Evolutionary conservation across 2,888 invertebrate genomes (phyloP).

Genomic region (Ichneumoninae sp.): DNA sequence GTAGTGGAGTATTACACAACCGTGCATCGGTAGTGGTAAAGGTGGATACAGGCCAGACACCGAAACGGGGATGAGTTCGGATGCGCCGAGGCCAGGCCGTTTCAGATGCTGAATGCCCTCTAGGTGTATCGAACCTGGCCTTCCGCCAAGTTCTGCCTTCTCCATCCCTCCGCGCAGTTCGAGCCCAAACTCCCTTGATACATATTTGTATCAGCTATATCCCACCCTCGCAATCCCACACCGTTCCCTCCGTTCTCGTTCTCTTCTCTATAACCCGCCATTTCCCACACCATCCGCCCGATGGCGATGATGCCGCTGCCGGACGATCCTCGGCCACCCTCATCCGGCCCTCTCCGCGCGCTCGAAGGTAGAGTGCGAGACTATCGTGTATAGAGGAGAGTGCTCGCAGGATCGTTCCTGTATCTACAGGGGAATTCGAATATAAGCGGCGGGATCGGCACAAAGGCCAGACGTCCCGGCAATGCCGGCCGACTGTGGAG

Average conservation of each 20-base stretch:
- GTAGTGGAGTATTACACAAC: constrained; percentile 5
- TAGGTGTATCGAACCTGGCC: constrained; percentile 60
- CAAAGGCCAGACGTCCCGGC: constrained; percentile 37
- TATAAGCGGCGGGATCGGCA: constrained; percentile 34
- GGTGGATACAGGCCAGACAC: constrained; percentile 45
- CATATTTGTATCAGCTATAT: constrained; percentile 65
- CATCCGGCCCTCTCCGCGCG: constrained; percentile 5
- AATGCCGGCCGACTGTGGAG: constrained; percentile 1
- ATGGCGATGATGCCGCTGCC: constrained; percentile 37
- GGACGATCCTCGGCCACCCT: constrained; percentile 22
- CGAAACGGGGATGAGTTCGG: constrained; percentile 22
- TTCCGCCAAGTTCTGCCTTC: constrained; percentile 53
- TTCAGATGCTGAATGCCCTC: constrained; percentile 58
- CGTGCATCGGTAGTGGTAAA: not conserved
- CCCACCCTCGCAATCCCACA: constrained; percentile 51
- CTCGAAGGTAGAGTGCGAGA: constrained; percentile 23
- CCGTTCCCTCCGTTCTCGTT: constrained; percentile 36
- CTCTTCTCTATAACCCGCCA: constrained; percentile 19
- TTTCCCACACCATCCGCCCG: constrained; percentile 35
- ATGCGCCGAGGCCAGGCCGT: constrained; percentile 29
- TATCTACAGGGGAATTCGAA: constrained; percentile 26
- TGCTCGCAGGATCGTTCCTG: constrained; percentile 10
- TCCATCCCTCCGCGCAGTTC: constrained; percentile 21
- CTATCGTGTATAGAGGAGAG: constrained; percentile 7
- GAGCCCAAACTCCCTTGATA: constrained; percentile 60